A percentile compares a stretch with the other conserved stretches of the same genome.
Conservation (phyloP, 1,140 invertebrate genomes). For the Cotesia chilonis region DNA sequence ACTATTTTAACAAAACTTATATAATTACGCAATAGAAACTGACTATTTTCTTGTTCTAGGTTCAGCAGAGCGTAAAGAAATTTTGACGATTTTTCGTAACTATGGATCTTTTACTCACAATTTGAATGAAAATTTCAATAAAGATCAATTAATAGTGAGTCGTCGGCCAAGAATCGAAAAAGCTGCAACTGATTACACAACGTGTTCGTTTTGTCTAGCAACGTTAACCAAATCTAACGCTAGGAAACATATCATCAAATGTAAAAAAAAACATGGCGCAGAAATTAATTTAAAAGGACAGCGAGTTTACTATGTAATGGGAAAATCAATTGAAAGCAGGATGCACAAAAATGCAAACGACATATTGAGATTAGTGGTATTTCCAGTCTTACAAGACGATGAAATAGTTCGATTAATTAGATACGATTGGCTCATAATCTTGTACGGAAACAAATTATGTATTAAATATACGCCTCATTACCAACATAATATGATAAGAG, state of each 20-base stretch:
- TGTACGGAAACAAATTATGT: constrained; percentile 37
- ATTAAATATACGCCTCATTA: constrained; percentile 28
- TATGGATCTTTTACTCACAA: not conserved
- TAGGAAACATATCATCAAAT: no score
- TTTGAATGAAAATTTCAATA: not conserved
- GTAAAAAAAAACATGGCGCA: not conserved
- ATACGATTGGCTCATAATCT: constrained; percentile 37
- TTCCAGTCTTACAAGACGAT: constrained; percentile 35
- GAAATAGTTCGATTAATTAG: constrained; percentile 25
- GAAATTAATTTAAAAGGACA: not conserved
- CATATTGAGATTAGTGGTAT: constrained; percentile 14
- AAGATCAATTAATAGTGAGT: not conserved
- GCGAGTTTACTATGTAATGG: not conserved
- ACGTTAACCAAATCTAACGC: no score
- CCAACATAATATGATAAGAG: constrained; percentile 31
- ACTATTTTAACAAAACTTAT: no score
- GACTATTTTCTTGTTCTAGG: not conserved
- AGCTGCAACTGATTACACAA: not conserved
- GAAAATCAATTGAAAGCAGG: not conserved
- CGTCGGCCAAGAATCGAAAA: not conserved
- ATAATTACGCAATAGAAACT: no score
- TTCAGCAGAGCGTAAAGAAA: not conserved
- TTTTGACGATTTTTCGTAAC: not conserved
- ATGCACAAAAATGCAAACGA: constrained; percentile 20
- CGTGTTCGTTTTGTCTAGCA: no score